Conservation (phyloP, 2,797 vertebrate species). For the Carapus acus region DNA sequence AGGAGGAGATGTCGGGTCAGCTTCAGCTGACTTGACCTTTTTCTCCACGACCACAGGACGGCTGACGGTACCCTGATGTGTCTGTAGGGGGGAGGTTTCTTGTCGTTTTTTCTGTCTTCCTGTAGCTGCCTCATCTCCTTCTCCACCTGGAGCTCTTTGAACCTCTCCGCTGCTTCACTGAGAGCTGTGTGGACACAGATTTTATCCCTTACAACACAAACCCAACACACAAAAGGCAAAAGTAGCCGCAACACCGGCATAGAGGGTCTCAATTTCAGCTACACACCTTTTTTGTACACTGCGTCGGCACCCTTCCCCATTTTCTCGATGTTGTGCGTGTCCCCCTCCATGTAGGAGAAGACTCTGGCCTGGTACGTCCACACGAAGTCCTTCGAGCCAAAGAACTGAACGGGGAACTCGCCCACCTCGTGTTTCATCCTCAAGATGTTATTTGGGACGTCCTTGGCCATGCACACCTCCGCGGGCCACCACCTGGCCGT, state of each 20-base stretch:
- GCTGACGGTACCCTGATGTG: constrained; percentile 85
- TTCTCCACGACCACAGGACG: background rate
- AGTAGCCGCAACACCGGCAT: no score
- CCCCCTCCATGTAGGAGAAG: constrained; percentile 97
- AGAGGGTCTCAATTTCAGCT: no score
- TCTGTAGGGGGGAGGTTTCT: constrained; percentile 94
- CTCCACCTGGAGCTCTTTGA: constrained; percentile 89
- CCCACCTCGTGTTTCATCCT: constrained; percentile 95
- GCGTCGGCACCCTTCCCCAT: constrained; percentile 95
- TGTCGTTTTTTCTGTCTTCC: constrained; percentile 95
- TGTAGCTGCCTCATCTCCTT: constrained; percentile 93
- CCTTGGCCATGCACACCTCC: constrained; percentile 89
- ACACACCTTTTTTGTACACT: constrained; percentile 91
- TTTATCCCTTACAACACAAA: background rate
- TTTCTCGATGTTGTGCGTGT: constrained; percentile 96
- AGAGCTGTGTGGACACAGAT: constrained; percentile 74
- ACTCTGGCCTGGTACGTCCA: constrained; percentile 99
- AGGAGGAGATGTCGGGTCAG: background rate
- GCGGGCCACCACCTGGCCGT: constrained; percentile 94
- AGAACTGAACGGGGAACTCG: constrained; percentile 97
- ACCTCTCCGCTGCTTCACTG: constrained; percentile 88
- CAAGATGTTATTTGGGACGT: constrained; percentile 88
- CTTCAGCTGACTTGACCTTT: no score
- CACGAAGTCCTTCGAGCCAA: constrained; percentile 96
- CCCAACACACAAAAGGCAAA: background rate